Evolutionary conservation across 2,888 invertebrate species (phyloP), one percentile per base, ranked within the genome.

Genomic region (Spodoptera picta): DNA sequence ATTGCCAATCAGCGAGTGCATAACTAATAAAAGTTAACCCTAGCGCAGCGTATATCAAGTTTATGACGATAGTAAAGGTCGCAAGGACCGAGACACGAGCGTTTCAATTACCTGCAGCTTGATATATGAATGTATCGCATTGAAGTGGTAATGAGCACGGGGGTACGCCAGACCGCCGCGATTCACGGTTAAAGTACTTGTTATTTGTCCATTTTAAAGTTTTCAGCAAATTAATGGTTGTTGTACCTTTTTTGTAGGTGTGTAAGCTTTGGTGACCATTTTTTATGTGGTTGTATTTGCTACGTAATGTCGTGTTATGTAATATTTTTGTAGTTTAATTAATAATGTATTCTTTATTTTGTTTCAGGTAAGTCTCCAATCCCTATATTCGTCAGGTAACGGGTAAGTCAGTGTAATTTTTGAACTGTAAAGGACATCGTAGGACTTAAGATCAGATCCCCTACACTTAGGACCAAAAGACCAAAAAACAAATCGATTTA

Each of bases 341-440:
- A 36, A 36, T 36, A 36, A 36, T 36, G 36, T 44, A 41, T 51
- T 64, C 53, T 14, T 62, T 12, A 70, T 44, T 45, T 79, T 81
- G 73, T 86, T 86, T 55, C 83, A 87, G 86, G 86, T 86, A 84
- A 83, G 85, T 79, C 44, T 42, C n/a, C 14, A 47, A 46, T 45
- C 41, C 44, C 6, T 3, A 45, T 19, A 55, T 45, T 4, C 27
- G 14, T 31, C 7, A 14, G 46, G 12, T 14, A 12, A 9, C 12
- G 10, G 69, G 70, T 70, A 67, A 63, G 79, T 54, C 48, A 7
- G 7, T 55, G 9, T 49, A 23, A 4, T 1, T 6, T 31, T 14
- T 36, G 0, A 11, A 19, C 10, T 43, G n/a, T 43, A n/a, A 27
- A 27, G n/a, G n/a, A n/a, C n/a, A n/a, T n/a, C n/a, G 14, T 14